phyloP scores from a whole-genome alignment of 2,888 invertebrate genomes.

The Drymonia ruficornis region DNA sequence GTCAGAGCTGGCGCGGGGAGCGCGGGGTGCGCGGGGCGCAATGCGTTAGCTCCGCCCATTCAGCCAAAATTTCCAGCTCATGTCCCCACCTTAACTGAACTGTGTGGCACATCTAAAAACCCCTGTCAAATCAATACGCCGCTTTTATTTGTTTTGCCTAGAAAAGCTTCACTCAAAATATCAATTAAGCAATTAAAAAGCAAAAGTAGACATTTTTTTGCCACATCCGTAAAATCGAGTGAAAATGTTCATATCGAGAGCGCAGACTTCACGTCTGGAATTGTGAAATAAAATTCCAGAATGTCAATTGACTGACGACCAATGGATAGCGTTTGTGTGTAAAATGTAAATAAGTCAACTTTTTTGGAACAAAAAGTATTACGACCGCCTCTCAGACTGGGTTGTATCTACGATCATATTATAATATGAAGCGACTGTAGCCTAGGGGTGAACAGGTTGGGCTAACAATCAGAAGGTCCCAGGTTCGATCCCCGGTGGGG shows the following conservation, averaged over 20 bases:
- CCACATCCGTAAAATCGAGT: constrained; percentile 24
- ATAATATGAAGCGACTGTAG: too few species aligned
- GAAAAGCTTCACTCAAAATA: constrained; percentile 14
- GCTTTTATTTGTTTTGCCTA: not conserved
- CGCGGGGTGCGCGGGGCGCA: too few species aligned
- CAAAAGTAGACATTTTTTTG: constrained; percentile 24
- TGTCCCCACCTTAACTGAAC: too few species aligned
- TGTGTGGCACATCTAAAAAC: too few species aligned
- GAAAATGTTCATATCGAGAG: constrained; percentile 33
- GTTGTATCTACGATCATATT: too few species aligned
- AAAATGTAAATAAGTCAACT: constrained; percentile 46
- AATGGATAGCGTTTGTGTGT: constrained; percentile 45
- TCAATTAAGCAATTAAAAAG: constrained; percentile 32
- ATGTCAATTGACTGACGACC: constrained; percentile 45
- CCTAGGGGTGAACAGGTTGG: too few species aligned
- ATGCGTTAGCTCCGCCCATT: too few species aligned
- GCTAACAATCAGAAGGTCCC: too few species aligned
- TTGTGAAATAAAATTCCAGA: constrained; percentile 39
- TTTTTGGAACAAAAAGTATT: constrained; percentile 25
- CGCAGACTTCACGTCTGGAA: constrained; percentile 22
- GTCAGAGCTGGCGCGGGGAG: too few species aligned
- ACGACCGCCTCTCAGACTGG: constrained; percentile 43
- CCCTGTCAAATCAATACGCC: too few species aligned
- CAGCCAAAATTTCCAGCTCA: too few species aligned
- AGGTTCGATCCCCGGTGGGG: too few species aligned